These are phyloP conservation scores for Eurystomus gularis DNA, from an alignment of 2,113 vertebrate genomes.

Conservation along the genomic window DNA sequence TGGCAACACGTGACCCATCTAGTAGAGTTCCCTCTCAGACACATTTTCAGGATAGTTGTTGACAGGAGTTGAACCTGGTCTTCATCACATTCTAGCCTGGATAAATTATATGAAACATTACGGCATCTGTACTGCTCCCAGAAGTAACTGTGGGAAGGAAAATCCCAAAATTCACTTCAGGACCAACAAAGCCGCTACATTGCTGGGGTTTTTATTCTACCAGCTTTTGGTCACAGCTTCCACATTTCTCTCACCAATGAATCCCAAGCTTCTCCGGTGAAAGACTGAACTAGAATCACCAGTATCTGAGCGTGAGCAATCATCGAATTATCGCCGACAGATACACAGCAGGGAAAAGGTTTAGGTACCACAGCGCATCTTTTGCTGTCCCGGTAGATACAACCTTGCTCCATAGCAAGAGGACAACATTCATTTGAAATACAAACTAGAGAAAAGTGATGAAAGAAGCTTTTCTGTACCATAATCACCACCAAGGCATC, in stretches of 20 bases:
- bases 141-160: neutral
- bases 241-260: neutral
- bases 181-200: neutral
- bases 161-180: neutral
- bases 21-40: neutral
- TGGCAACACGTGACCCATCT: neutral
- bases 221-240: neutral
- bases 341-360: neutral
- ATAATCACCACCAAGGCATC: neutral
- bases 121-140: neutral
- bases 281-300: neutral
- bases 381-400: neutral
- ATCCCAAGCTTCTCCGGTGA: neutral
- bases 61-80: fast-evolving
- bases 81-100: neutral
- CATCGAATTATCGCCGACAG: neutral
- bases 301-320: neutral
- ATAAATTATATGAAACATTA: neutral
- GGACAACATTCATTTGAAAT: neutral
- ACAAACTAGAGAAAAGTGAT: neutral
- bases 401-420: neutral
- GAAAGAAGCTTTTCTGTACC: neutral
- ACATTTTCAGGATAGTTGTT: neutral
- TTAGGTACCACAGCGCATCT: neutral
- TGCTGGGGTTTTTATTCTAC: neutral